Evolutionary conservation across 2,888 invertebrate genomes (phyloP).

Genomic region (Eupithecia pulchellata): DNA sequence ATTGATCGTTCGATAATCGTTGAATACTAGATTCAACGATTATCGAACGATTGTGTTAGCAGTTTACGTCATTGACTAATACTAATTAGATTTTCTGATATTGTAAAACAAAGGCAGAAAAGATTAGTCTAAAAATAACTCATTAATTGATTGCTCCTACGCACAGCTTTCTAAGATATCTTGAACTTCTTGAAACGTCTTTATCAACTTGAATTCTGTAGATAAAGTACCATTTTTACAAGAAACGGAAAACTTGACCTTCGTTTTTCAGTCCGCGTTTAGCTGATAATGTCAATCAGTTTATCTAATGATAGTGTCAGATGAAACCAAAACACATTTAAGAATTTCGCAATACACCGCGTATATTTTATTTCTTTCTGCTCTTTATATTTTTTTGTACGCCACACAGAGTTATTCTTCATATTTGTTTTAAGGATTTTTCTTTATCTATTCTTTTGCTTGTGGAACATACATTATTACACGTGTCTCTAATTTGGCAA

Average conservation of each 20-base stretch:
- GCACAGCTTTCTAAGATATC: neutral
- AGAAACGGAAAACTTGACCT: neutral
- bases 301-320: neutral
- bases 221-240: neutral
- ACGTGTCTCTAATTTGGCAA: neutral
- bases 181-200: neutral
- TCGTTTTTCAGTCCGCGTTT: neutral
- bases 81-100: neutral
- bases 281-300: conserved; percentile 31
- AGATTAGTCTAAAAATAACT: neutral
- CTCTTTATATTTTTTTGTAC: neutral
- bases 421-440: too few species aligned
- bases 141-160: neutral
- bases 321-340: neutral
- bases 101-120: neutral
- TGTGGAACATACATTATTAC: neutral
- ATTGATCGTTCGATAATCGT: too few species aligned
- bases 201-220: neutral
- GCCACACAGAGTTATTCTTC: too few species aligned
- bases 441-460: too few species aligned
- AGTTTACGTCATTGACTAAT: neutral
- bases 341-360: neutral
- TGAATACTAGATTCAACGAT: too few species aligned
- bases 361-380: neutral
- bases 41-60: too few species aligned